Percentiles rank a stretch among this genome's conserved stretches.
phyloP scores from a whole-genome alignment of 1,140 invertebrate genomes.

The Drosophila tristis region DNA sequence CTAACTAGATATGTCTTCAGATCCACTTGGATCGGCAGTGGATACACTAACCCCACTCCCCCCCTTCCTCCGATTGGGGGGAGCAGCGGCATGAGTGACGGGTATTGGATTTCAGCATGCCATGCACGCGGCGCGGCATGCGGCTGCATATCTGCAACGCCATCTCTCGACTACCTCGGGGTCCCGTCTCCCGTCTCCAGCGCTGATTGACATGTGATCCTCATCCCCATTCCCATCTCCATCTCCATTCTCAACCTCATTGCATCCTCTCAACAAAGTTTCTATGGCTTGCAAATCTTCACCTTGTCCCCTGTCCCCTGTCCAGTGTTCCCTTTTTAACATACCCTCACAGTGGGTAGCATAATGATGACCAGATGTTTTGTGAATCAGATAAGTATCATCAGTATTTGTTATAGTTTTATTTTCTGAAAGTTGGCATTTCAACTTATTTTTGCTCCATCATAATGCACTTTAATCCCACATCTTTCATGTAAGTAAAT shows the following conservation, averaged over 20 bases:
- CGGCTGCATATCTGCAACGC: constrained; percentile 78
- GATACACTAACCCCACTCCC: constrained; percentile 13
- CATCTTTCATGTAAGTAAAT: background rate
- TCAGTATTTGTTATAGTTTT: too few species aligned
- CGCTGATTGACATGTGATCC: constrained; percentile 82
- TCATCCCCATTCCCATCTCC: constrained; percentile 16
- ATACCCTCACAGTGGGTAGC: constrained; percentile 16
- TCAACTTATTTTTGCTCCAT: background rate
- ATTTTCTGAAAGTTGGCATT: background rate
- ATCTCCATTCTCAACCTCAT: constrained; percentile 4
- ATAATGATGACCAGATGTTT: too few species aligned
- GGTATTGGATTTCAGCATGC: constrained; percentile 80
- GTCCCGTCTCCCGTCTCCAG: constrained; percentile 11
- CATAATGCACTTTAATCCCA: background rate
- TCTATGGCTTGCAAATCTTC: constrained; percentile 47
- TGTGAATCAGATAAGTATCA: too few species aligned
- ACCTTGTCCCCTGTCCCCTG: background rate
- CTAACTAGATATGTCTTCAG: constrained; percentile 45
- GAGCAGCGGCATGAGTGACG: constrained; percentile 47
- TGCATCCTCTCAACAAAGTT: constrained; percentile 40
- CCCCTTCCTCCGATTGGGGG: background rate
- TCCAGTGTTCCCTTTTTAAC: background rate
- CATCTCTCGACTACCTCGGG: constrained; percentile 53
- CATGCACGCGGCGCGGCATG: constrained; percentile 73
- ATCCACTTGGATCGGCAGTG: constrained; percentile 14